A percentile compares a stretch with the other conserved stretches of the same genome.
These are phyloP conservation scores for Pseudois nayaur DNA, from an alignment of 2,113 vertebrate genomes.

Conservation along the genomic window DNA sequence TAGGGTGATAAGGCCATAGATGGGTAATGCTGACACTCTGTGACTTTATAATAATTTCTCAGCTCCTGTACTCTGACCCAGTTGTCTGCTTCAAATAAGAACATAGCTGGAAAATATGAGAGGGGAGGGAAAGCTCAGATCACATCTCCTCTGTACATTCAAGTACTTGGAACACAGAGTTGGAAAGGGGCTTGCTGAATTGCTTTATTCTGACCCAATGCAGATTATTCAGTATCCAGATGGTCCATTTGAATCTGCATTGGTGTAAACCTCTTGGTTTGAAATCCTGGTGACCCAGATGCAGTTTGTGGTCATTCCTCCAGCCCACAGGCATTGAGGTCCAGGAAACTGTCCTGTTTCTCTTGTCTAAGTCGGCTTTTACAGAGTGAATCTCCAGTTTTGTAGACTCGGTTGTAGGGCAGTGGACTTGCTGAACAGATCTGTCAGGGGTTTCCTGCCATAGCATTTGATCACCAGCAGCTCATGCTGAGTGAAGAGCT, in stretches of 20 bases:
- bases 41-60: constrained; percentile 15
- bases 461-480: neutral
- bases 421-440: neutral
- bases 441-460: neutral
- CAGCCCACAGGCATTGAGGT: neutral
- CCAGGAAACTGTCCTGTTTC: neutral
- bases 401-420: neutral
- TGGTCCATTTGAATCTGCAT: neutral
- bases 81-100: constrained; percentile 23
- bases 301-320: neutral
- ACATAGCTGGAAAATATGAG: neutral
- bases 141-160: neutral
- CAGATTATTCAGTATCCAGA: neutral
- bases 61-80: neutral
- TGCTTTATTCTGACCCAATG: neutral
- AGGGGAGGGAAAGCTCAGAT: neutral
- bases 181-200: neutral
- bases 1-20: neutral
- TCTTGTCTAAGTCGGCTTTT: neutral
- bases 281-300: neutral
- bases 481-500: neutral
- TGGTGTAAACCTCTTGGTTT: neutral
- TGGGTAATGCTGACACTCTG: neutral
- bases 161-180: neutral
- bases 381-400: neutral